Base-by-base conservation (phyloP, 2,797 vertebrate species). In the Austrolebias charrua region DNA sequence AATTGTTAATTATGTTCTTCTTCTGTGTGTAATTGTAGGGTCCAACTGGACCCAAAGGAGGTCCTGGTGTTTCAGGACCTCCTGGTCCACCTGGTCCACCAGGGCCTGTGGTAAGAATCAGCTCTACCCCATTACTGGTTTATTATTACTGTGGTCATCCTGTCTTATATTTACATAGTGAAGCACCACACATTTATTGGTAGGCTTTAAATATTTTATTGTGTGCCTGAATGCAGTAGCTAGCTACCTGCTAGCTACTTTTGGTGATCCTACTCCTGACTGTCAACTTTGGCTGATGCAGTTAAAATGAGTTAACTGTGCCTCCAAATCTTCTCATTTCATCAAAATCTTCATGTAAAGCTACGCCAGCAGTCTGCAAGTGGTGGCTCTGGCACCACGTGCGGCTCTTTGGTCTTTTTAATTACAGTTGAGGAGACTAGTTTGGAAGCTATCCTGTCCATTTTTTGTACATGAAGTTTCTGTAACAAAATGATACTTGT, bases 61-160 rank as follows among this genome's bases (percentile, higher is more conserved):
- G 4, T 11, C 1, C 63, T 0, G 93, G 93, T 3, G 40, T 46
- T 8, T 61, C 88, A 13, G 93, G 92, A 5, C 69, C 35, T n/a
- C 71, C 90, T 31, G 93, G 93, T 1, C 82, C 63, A 61, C 83
- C 92, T 15, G 93, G 92, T 44, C 86, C 83, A 55, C 90, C 91
- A 33, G 92, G 92, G 43, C 88, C 86, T 24, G 71, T 68, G 73
- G 92, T 93, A 90, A 88, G 83, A 61, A 61, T 18, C 28, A 35
- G 8, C 59, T n/a, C 57, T 16, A 49, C 55, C 35, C n/a, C 2
- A 4, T 29, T 1, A 58, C 55, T 49, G 18, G 3, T 24, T 64
- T 33, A 14, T 4, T 40, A 18, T 18, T 33, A 54, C n/a, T n/a
- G n/a, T n/a, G 46, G 48, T 24, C 3, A 24, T 29, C 0, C 5